Base-by-base conservation (phyloP, 2,888 invertebrate species). In the Drosophila longiperda region DNA sequence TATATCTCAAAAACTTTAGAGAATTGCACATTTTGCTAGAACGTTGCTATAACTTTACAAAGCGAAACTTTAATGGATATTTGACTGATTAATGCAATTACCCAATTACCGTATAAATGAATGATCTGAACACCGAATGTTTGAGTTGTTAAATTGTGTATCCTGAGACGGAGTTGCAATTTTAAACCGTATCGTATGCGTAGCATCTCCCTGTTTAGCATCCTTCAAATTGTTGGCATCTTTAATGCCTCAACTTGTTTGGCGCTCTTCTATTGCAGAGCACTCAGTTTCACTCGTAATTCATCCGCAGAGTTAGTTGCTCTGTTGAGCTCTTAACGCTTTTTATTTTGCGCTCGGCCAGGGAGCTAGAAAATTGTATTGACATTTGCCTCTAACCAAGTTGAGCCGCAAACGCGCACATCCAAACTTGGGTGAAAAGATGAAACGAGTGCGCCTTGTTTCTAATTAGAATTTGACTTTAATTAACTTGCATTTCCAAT, bases 31-130 rank as follows among this genome's bases (percentile, higher is more conserved):
- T 17, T 20, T 15, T 12, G n/a, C 3, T 11, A 11, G 36, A n/a
- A 4, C 36, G n/a, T 15, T 17, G 55, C 15, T 33, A 11, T 34
- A 32, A 2, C 15, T 45, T 48, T 20, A 34, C 15, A 32, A 29
- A 26, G 6, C 11, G n/a, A 36, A 45, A 42, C 57, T 23, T 48
- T 73, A 71, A 75, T 67, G 70, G 65, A 71, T 55, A 66, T 72
- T 75, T 75, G 48, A 73, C 67, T 75, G 66, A 61, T 66, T 67
- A 80, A 78, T 71, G 71, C 75, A 78, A 82, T 83, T 75, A 75
- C 83, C 55, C 62, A 54, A 55, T 49, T 42, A 26, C 38, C 33
- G 23, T 17, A 53, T 42, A 50, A 70, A 60, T 57, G 57, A 48
- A 50, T 32, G 50, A 45, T 33, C 36, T 26, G 20, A 49, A 3